Conservation (phyloP, 1,140 invertebrate species). For the Nixonia krombeini region DNA sequence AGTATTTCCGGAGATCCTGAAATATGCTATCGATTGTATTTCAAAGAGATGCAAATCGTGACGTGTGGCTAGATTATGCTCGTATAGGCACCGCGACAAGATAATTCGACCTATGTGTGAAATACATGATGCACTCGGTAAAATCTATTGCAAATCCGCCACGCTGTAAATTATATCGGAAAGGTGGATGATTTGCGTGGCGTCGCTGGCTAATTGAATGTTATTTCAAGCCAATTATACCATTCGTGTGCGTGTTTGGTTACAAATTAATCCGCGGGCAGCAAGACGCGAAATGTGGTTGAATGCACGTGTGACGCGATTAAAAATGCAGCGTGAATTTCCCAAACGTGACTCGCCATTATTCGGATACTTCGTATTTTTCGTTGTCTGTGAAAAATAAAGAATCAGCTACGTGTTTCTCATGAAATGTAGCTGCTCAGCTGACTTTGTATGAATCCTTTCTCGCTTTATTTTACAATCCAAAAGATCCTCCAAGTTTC, state of each 20-base stretch:
- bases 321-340: too few species aligned
- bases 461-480: too few species aligned
- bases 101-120: too few species aligned
- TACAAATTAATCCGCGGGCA: background rate
- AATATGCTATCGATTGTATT: too few species aligned
- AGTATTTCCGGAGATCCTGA: too few species aligned
- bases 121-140: too few species aligned
- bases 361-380: background rate
- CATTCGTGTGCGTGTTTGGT: background rate
- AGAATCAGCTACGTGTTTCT: background rate
- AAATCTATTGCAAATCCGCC: background rate
- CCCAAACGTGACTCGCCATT: background rate
- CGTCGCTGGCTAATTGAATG: background rate
- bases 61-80: too few species aligned
- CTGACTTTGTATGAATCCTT: background rate
- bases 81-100: too few species aligned
- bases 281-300: background rate
- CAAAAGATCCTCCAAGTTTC: too few species aligned
- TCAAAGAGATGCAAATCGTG: too few species aligned
- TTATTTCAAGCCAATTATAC: background rate
- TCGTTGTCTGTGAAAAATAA: background rate
- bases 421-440: background rate
- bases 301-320: background rate
- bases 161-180: too few species aligned
- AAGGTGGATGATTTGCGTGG: too few species aligned